Percentiles rank a stretch among this genome's conserved stretches.
These are phyloP conservation scores for Aurelia aurita DNA, from an alignment of 30 jellyfish, hydroid and myxozoan species.

Conservation along the genomic window DNA sequence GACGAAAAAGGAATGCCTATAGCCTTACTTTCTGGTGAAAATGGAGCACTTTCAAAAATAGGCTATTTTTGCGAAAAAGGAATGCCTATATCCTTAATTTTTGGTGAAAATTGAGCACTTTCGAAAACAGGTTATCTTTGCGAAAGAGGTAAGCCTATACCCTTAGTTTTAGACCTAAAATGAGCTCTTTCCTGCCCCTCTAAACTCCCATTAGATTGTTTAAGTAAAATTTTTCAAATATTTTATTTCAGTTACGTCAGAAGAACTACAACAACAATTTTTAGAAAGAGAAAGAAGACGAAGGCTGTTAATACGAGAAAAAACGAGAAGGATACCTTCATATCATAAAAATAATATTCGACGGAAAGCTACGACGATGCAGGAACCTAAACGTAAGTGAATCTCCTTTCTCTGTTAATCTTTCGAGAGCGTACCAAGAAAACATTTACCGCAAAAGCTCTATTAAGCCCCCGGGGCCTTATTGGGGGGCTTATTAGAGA, in stretches of 20 bases:
- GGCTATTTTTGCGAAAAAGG: too few relatives aligned
- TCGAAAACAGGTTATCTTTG: too few relatives aligned
- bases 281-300: conserved; percentile 59
- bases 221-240: not conserved
- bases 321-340: conserved; percentile 48
- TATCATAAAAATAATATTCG: conserved; percentile 31
- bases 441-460: too few relatives aligned
- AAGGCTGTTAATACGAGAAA: conserved; percentile 55
- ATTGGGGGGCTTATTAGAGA: too few relatives aligned
- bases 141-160: not conserved
- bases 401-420: too few relatives aligned
- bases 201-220: not conserved
- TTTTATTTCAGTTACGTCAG: conserved; percentile 54
- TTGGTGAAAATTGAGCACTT: not conserved
- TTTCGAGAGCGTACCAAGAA: too few relatives aligned
- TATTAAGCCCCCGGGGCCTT: too few relatives aligned
- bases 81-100: too few relatives aligned
- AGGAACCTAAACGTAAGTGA: conserved; percentile 32
- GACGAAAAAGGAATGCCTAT: too few relatives aligned
- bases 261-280: conserved; percentile 73
- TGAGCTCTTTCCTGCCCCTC: not conserved
- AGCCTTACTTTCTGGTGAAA: too few relatives aligned
- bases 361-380: conserved; percentile 43
- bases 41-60: too few relatives aligned
- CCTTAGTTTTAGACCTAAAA: not conserved